phyloP scores from a whole-genome alignment of 2,113 vertebrate species.

The Pungitius pungitius region DNA sequence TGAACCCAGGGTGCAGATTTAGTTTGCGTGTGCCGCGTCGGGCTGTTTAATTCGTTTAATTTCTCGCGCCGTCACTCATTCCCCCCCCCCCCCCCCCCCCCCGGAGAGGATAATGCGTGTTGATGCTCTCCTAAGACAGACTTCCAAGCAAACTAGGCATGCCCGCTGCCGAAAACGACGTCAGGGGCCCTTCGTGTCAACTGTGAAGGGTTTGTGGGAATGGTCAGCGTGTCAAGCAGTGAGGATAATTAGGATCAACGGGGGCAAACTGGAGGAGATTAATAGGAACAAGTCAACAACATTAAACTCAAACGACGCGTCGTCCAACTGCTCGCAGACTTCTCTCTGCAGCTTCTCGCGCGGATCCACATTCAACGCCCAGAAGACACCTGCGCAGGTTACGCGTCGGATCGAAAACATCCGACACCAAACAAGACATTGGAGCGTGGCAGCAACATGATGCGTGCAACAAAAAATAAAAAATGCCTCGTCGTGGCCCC shows the following conservation, averaged over 20 bases:
- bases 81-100: too few relatives aligned
- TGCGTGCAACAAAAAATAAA: too few relatives aligned
- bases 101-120: neutral
- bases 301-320: neutral
- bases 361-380: neutral
- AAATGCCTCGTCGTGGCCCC: too few relatives aligned
- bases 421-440: too few relatives aligned
- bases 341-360: neutral
- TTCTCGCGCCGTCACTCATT: conserved; percentile 17
- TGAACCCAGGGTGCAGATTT: conserved; percentile 17
- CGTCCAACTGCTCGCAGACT: neutral
- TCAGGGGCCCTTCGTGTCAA: neutral
- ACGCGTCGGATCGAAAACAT: too few relatives aligned
- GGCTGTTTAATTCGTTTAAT: conserved; percentile 33
- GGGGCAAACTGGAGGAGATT: conserved; percentile 2
- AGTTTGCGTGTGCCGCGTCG: conserved; percentile 15
- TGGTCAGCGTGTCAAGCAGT: conserved; percentile 27
- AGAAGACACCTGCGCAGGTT: neutral
- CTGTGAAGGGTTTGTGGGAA: conserved; percentile 3
- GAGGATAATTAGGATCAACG: conserved; percentile 40
- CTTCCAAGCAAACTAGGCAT: conserved; percentile 20
- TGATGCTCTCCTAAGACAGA: conserved; percentile 6
- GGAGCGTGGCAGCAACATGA: too few relatives aligned
- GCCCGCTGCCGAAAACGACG: neutral
- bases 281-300: neutral